Conservation (phyloP, 2,888 invertebrate species). For the Trachelus troglodyta region DNA sequence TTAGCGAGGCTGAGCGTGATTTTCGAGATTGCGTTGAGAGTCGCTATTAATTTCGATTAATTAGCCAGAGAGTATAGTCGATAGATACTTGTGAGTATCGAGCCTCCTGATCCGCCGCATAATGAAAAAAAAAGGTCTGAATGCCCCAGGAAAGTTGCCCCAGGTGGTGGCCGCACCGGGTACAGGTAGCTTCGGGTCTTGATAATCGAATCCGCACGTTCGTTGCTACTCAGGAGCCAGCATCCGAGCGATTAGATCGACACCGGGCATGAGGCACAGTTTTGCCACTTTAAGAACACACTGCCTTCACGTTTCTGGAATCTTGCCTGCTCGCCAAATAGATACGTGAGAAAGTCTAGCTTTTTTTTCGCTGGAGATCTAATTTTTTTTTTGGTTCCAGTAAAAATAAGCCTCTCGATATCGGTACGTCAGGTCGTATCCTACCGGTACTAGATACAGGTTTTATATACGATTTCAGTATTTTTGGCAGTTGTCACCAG, state of each 20-base stretch:
- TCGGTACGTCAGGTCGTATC: no score
- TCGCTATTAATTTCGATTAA: slow-evolving; percentile 51
- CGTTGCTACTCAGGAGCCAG: slow-evolving; percentile 25
- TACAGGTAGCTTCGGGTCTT: slow-evolving; percentile 23
- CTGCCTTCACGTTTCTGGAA: not conserved
- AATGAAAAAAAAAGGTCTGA: not conserved
- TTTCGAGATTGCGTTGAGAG: slow-evolving; percentile 23
- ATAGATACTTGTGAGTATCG: not conserved
- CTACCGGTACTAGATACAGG: not conserved
- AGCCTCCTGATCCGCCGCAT: not conserved
- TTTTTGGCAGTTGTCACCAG: not conserved
- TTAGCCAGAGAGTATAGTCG: slow-evolving; percentile 42
- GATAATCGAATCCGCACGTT: slow-evolving; percentile 52
- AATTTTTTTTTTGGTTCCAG: not conserved
- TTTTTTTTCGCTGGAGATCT: not conserved
- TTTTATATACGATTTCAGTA: not conserved
- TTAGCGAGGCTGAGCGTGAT: not conserved
- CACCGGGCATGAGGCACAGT: not conserved
- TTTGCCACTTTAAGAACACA: not conserved
- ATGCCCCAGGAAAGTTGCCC: not conserved
- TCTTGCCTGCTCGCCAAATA: not conserved
- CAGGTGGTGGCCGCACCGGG: not conserved
- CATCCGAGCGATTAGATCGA: not conserved
- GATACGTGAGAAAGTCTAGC: no score
- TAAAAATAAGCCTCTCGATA: not conserved